Percentiles rank a stretch among this genome's conserved stretches.
These are phyloP conservation scores for Callipepla californica DNA, from an alignment of 2,113 vertebrate species.

Conservation along the genomic window DNA sequence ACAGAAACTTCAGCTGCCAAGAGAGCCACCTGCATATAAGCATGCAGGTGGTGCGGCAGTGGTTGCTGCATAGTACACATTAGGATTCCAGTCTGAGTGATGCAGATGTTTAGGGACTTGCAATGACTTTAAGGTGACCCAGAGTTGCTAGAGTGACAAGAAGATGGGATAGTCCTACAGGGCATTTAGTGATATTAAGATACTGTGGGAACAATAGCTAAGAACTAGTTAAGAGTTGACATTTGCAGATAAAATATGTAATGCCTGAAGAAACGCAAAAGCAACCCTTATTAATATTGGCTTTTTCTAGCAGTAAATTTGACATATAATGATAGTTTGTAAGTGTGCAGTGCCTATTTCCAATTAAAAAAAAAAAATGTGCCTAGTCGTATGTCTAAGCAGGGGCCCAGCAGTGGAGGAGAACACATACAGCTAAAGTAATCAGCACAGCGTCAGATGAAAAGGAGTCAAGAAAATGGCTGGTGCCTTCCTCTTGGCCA, in stretches of 20 bases:
- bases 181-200: slow-evolving; percentile 14
- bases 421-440: not conserved
- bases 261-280: slow-evolving; percentile 34
- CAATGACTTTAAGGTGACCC: slow-evolving; percentile 55
- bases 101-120: slow-evolving; percentile 58
- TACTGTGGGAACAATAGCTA: slow-evolving; percentile 22
- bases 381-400: not conserved
- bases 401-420: not conserved
- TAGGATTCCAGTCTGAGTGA: slow-evolving; percentile 66
- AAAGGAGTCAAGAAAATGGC: slow-evolving; percentile 19
- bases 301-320: slow-evolving; percentile 28
- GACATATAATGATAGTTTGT: not conserved
- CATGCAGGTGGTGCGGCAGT: slow-evolving; percentile 10
- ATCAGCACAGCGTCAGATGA: not conserved
- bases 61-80: not conserved
- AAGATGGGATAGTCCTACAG: slow-evolving; percentile 15
- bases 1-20: slow-evolving; percentile 38
- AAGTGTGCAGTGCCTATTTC: slow-evolving; percentile 11
- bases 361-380: slow-evolving; percentile 12
- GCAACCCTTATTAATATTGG: not conserved
- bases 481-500: not conserved
- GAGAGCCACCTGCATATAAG: slow-evolving; percentile 32
- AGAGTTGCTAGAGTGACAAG: slow-evolving; percentile 43
- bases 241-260: slow-evolving; percentile 45
- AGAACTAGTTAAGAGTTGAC: slow-evolving; percentile 12